phyloP scores from a whole-genome alignment of 1,140 invertebrate genomes.

The Lepeophtheirus salmonis region DNA sequence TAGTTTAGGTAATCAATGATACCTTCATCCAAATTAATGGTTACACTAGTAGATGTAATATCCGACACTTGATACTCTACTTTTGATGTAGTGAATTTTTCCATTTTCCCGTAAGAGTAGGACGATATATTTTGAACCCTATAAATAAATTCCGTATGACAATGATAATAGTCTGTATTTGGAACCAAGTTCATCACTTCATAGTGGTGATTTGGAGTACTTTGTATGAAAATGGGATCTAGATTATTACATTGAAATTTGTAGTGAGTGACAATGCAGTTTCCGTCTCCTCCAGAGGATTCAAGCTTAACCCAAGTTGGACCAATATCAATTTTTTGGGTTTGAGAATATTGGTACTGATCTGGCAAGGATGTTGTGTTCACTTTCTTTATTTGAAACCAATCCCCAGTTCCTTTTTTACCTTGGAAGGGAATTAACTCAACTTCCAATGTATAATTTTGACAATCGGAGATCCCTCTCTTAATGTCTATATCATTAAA shows the following conservation, averaged over 20 bases:
- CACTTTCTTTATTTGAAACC: not conserved
- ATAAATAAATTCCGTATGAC: not conserved
- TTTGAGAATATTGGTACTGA: not conserved
- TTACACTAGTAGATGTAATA: not conserved
- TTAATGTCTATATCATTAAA: too few relatives aligned
- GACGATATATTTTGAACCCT: not conserved
- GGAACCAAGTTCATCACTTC: not conserved
- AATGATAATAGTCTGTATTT: not conserved
- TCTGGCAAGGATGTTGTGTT: not conserved
- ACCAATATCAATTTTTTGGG: too few relatives aligned
- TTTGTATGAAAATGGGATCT: not conserved
- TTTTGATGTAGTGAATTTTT: not conserved
- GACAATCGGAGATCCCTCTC: not conserved
- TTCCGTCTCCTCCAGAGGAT: not conserved
- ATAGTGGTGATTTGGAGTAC: not conserved
- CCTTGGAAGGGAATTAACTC: not conserved
- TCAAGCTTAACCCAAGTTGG: not conserved
- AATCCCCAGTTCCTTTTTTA: not conserved
- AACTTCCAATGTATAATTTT: not conserved
- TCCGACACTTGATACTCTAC: not conserved
- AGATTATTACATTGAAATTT: not conserved
- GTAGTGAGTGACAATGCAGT: not conserved
- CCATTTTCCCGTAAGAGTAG: not conserved
- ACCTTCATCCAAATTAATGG: not conserved
- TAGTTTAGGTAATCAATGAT: not conserved